Base-by-base conservation (phyloP, 2,797 vertebrate genomes). In the Syndactyla subalaris region DNA sequence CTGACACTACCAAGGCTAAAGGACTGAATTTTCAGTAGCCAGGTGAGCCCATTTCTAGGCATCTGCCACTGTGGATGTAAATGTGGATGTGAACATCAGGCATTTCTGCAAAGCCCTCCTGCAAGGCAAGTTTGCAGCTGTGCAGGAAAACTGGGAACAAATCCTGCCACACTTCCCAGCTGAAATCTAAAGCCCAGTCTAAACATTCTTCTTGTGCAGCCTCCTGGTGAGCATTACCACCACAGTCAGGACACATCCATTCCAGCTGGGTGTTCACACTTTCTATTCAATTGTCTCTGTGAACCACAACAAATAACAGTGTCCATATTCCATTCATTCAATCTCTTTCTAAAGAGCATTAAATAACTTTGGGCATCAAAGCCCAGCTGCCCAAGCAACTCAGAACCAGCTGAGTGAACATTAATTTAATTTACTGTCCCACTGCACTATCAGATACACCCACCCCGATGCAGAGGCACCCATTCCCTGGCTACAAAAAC, bases 1-100 rank as follows among this genome's bases (percentile, higher is more conserved):
- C 80, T 96, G 89, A 62, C 89, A 27, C 19, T 34, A 80, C 78
- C 76, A 89, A 41, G 29, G 46, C 71, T 67, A 29, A 39, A 59
- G 16, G 59, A 54, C 4, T 72, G 90, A 6, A 14, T 61, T 71
- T 49, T 8, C 67, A 86, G 73, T 14, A 43, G 54, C 36, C 46
- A 54, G 38, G 39, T 32, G 29, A 63, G 39, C 29, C 32, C 41
- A 24, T 10, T 86, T 45, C 59, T 59, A 39, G 78, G 8, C 8
- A 26, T 0, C 12, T 0, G 5, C 15, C 32, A 36, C 54, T 77
- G 45, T 10, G 73, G 63, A 32, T 58, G 41, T 8, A 11, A 19
- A 21, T 3, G 14, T 21, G 5, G 30, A 14, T 1, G 34, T 8
- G 65, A 72, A 20, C 36, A 73, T 26, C 39, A 65, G 46, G 26